Conservation (phyloP, 2,888 invertebrate species). For the Eueremaeus valkanovi region DNA sequence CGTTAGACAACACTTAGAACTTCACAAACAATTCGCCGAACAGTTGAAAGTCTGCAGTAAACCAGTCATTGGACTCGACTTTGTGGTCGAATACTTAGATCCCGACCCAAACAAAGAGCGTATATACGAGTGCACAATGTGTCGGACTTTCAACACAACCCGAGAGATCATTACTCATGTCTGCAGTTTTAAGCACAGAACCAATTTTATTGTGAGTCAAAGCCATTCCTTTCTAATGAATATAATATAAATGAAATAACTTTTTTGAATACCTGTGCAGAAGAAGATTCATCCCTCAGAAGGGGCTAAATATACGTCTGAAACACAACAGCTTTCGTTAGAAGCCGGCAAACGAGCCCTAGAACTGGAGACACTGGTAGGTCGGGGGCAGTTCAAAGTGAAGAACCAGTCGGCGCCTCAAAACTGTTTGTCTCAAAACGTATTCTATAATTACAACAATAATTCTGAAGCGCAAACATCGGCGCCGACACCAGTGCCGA, state of each 20-base stretch:
- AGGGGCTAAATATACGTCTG: not conserved
- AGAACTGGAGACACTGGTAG: slow-evolving; percentile 12
- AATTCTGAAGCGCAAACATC: not conserved
- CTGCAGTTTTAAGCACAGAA: not conserved
- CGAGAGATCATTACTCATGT: not conserved
- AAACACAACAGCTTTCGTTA: slow-evolving; percentile 7
- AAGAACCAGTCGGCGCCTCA: not conserved
- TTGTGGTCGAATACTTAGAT: slow-evolving; percentile 7
- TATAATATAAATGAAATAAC: too few relatives aligned
- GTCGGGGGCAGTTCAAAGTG: slow-evolving; percentile 6
- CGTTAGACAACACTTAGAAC: not conserved
- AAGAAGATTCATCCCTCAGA: slow-evolving; percentile 21
- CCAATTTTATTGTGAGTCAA: slow-evolving; percentile 16
- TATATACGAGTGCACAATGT: slow-evolving; percentile 11
- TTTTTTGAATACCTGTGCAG: too few relatives aligned
- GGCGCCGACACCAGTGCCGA: not conserved
- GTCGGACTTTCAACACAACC: not conserved
- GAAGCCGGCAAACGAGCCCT: slow-evolving; percentile 22
- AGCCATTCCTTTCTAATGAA: not conserved
- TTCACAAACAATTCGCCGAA: slow-evolving; percentile 2
- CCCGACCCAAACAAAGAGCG: not conserved
- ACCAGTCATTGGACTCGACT: slow-evolving; percentile 22
- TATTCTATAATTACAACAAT: not conserved
- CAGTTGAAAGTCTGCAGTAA: slow-evolving; percentile 9
- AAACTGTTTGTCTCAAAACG: not conserved